Percentiles rank a stretch among this genome's conserved stretches.
Conservation (phyloP, 53 echinoderm and acorn worm genomes). For the Mesocentrotus franciscanus region DNA sequence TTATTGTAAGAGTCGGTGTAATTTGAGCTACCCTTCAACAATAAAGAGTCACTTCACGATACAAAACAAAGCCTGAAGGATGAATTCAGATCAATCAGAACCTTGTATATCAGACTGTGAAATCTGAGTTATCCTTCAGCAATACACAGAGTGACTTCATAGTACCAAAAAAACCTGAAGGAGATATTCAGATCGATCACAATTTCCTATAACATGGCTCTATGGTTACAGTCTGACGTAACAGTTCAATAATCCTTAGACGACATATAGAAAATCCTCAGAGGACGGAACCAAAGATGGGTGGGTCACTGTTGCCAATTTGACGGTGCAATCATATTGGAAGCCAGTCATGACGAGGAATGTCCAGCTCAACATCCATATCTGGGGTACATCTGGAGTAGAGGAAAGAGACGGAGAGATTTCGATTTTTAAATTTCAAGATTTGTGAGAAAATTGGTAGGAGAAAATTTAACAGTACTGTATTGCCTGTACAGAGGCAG, state of each 20-base stretch:
- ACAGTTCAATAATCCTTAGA: neutral
- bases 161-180: neutral
- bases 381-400: conserved; percentile 94
- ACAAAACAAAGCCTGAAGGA: no score
- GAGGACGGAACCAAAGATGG: neutral
- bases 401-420: conserved; percentile 18
- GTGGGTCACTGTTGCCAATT: neutral
- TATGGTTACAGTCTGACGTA: neutral
- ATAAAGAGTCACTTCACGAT: no score
- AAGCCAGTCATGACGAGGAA: conserved; percentile 75
- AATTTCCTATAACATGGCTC: neutral
- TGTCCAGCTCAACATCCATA: conserved; percentile 96
- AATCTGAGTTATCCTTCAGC: neutral
- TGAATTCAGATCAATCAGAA: no score
- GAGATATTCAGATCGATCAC: neutral
- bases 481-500: no score
- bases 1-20: neutral
- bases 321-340: conserved; percentile 38
- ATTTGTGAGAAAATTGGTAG: neutral
- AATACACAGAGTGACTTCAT: neutral
- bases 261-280: neutral
- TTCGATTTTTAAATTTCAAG: neutral
- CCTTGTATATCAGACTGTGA: neutral
- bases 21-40: no score
- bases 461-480: neutral